Conservation (phyloP, 2,113 vertebrate genomes). For the Cnemophilus loriae region DNA sequence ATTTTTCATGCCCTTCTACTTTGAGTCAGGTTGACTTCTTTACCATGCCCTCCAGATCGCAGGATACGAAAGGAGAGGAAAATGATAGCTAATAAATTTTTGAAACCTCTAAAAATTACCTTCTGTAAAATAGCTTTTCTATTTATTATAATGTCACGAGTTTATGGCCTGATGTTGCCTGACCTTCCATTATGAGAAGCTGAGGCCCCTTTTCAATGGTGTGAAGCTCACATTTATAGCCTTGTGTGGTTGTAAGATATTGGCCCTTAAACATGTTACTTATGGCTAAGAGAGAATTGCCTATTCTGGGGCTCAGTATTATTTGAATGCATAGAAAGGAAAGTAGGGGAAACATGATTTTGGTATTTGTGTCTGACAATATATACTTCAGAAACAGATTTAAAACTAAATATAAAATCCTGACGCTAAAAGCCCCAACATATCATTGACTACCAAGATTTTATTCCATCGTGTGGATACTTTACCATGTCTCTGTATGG, state of each 20-base stretch:
- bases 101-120: slow-evolving; percentile 42
- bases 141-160: slow-evolving; percentile 38
- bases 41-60: background rate
- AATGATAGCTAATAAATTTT: slow-evolving; percentile 51
- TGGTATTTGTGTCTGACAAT: background rate
- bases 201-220: background rate
- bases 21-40: background rate
- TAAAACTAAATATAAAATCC: background rate
- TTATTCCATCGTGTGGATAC: background rate
- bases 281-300: background rate
- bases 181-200: slow-evolving; percentile 20
- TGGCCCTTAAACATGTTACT: background rate
- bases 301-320: background rate
- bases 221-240: slow-evolving; percentile 7
- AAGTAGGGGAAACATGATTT: background rate
- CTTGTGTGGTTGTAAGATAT: background rate
- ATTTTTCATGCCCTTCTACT: slow-evolving; percentile 1
- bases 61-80: background rate
- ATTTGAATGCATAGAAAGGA: background rate
- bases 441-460: background rate
- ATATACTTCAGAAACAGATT: background rate
- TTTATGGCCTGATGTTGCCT: slow-evolving; percentile 34
- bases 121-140: slow-evolving; percentile 56
- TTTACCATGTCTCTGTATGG: background rate
- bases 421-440: background rate